Evolutionary conservation across 2,797 vertebrate genomes (phyloP).

Genomic region (Anguilla pacifica): DNA sequence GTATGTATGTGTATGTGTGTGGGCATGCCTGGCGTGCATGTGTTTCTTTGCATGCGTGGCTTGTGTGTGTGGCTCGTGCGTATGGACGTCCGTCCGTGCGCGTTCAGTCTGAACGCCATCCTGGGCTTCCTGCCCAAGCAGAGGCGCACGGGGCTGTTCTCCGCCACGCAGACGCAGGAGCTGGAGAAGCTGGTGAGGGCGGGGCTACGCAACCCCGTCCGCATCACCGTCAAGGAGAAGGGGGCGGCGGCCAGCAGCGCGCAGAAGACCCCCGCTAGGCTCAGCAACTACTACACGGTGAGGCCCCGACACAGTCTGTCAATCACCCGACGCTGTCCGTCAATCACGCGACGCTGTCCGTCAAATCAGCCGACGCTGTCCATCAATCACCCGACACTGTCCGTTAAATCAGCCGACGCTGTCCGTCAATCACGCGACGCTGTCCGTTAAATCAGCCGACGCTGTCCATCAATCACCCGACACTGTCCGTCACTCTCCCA

Average conservation of each 20-base stretch:
- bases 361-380: too few relatives aligned
- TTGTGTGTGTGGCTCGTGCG: too few relatives aligned
- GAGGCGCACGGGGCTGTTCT: constrained; percentile 92
- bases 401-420: too few relatives aligned
- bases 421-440: too few relatives aligned
- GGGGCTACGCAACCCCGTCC: constrained; percentile 92
- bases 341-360: too few relatives aligned
- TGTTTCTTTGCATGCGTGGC: background rate
- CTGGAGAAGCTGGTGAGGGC: constrained; percentile 94
- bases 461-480: too few relatives aligned
- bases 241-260: constrained; percentile 75
- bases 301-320: constrained; percentile 34
- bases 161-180: constrained; percentile 96
- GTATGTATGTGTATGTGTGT: too few relatives aligned
- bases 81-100: background rate
- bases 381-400: too few relatives aligned
- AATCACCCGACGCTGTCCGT: too few relatives aligned
- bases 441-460: too few relatives aligned
- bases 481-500: too few relatives aligned
- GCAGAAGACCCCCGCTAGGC: constrained; percentile 88
- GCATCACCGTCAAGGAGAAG: constrained; percentile 93
- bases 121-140: constrained; percentile 89
- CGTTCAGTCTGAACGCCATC: constrained; percentile 86
- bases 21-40: background rate
- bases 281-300: constrained; percentile 92